Percentiles rank a stretch among this genome's conserved stretches.
Conservation (phyloP, 2,888 invertebrate genomes). For the Leptinotarsa tumamoca region DNA sequence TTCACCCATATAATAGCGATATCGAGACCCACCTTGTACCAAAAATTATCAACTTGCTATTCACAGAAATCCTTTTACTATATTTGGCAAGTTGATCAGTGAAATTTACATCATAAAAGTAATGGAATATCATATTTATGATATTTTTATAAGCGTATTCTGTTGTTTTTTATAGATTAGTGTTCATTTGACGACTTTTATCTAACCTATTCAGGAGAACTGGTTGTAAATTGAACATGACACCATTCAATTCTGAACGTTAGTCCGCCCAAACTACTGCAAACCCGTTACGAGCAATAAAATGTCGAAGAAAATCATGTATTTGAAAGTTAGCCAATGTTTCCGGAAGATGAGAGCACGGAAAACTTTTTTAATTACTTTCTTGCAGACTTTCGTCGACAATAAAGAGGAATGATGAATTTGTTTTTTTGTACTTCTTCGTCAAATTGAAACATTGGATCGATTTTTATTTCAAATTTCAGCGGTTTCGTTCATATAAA, state of each 20-base stretch:
- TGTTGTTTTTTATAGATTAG: too few species aligned
- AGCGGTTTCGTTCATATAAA: neutral
- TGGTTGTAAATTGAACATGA: neutral
- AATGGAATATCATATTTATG: too few species aligned
- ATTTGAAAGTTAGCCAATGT: constrained; percentile 29
- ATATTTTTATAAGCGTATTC: too few species aligned
- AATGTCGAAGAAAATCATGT: constrained; percentile 20
- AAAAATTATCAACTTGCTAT: too few species aligned
- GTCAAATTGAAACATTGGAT: neutral
- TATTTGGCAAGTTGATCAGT: too few species aligned
- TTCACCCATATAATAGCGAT: too few species aligned
- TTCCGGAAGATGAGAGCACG: constrained; percentile 30
- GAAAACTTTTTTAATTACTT: constrained; percentile 44
- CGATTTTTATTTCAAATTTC: neutral
- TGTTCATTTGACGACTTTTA: neutral
- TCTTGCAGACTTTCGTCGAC: constrained; percentile 31
- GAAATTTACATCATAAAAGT: too few species aligned
- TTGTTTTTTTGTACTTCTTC: constrained; percentile 32
- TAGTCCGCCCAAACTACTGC: too few species aligned
- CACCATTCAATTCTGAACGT: neutral
- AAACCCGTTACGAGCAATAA: constrained; percentile 1
- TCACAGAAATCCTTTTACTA: too few species aligned
- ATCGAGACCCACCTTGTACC: too few species aligned
- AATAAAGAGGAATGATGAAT: constrained; percentile 40
- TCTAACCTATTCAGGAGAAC: neutral